Conservation (phyloP, 1,140 invertebrate species). For the Amphibalanus amphitrite region DNA sequence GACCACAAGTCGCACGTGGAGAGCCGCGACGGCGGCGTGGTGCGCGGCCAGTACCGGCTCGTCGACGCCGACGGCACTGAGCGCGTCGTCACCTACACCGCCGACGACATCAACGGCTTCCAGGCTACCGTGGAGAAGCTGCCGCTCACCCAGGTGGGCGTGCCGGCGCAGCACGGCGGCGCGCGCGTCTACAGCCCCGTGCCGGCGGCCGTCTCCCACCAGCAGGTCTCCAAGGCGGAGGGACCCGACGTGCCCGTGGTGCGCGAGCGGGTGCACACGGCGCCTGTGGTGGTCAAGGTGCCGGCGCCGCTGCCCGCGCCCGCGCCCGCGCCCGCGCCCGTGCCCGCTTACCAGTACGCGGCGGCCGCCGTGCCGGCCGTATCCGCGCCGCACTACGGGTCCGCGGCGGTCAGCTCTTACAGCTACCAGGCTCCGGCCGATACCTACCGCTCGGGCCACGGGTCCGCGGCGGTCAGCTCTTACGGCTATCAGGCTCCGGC, state of each 20-base stretch:
- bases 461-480: too few relatives aligned
- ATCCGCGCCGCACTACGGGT: too few relatives aligned
- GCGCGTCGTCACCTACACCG: constrained; percentile 38
- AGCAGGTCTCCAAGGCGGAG: background rate
- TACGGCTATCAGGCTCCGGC: background rate
- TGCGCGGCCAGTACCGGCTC: constrained; percentile 40
- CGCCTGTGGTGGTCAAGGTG: background rate
- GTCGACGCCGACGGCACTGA: constrained; percentile 37
- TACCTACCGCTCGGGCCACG: too few relatives aligned
- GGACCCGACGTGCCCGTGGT: background rate
- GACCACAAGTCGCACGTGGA: constrained; percentile 43
- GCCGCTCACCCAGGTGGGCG: background rate
- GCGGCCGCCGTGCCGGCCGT: too few relatives aligned
- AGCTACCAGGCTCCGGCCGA: too few relatives aligned
- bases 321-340: too few relatives aligned
- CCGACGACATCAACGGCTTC: constrained; percentile 40
- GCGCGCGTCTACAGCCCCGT: background rate
- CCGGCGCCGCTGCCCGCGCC: too few relatives aligned
- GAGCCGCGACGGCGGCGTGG: constrained; percentile 34
- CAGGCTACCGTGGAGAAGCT: constrained; percentile 10
- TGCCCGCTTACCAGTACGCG: background rate
- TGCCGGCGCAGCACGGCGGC: background rate
- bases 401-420: background rate
- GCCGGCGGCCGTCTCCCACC: background rate
- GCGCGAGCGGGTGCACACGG: background rate